These are phyloP conservation scores for Protaetia brevitarsis DNA, from an alignment of 1,140 invertebrate genomes.

Conservation along the genomic window DNA sequence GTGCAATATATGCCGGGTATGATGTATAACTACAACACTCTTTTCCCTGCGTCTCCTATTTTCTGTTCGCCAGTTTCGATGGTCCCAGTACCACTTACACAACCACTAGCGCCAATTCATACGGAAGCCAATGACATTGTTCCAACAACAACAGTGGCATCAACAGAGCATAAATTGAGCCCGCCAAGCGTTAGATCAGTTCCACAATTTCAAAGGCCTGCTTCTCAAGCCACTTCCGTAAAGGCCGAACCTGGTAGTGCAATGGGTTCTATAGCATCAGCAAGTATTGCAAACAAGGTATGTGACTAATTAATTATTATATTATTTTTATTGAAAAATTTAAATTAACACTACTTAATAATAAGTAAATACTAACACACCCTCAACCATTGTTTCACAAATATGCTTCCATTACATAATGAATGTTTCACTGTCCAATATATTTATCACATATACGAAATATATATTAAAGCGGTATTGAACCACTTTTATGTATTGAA, in stretches of 20 bases:
- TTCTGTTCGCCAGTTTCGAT: slow-evolving; percentile 52
- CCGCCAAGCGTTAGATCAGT: slow-evolving; percentile 10
- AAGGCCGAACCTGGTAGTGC: slow-evolving; percentile 62
- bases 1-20: slow-evolving; percentile 56
- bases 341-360: neutral
- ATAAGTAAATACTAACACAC: neutral
- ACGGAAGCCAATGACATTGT: slow-evolving; percentile 16
- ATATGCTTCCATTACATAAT: no score
- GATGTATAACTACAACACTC: slow-evolving; percentile 52
- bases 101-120: slow-evolving; percentile 27
- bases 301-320: neutral
- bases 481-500: no score
- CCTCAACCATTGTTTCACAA: no score
- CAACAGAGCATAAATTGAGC: slow-evolving; percentile 27
- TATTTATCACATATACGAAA: no score
- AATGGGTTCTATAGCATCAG: slow-evolving; percentile 51
- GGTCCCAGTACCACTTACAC: slow-evolving; percentile 39
- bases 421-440: no score
- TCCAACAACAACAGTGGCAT: neutral
- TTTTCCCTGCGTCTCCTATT: slow-evolving; percentile 50
- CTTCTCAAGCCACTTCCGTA: slow-evolving; percentile 59
- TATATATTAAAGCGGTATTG: no score
- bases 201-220: slow-evolving; percentile 49
- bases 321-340: neutral
- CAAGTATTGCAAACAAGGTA: slow-evolving; percentile 48